Base-by-base conservation (phyloP, 2,888 invertebrate genomes). In the Xestia xanthographa region DNA sequence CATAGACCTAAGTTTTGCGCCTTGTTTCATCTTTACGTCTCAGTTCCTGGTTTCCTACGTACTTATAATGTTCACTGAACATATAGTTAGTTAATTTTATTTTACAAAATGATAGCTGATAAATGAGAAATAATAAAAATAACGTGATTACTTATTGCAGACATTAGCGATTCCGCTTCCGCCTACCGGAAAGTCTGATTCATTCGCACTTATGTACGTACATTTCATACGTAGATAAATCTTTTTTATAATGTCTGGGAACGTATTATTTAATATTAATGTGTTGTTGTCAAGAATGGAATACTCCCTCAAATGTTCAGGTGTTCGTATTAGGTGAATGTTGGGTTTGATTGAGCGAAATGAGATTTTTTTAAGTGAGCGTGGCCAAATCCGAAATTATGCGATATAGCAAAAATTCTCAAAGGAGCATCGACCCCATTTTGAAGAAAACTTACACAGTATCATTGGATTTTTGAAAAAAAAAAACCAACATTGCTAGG, bases 111-210 rank as follows among this genome's bases (percentile, higher is more conserved):
- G 26, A 58, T 67, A 6, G 53, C 45, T 22, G 45, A 5, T 74
- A 71, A 78, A 72, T 72, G 69, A 26, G 62, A 67, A 58, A 74
- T 80, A 74, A 80, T 82, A 84, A 72, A 82, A 72, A 84, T 4
- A 69, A 67, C 63, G 45, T 66, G 81, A 58, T 75, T 66, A 14
- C 68, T 71, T 50, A 75, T 75, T 73, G 83, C 84, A 80, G 86
- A 88, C 86, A 82, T 83, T 63, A 63, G 63, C 48, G 17, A 73
- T 71, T 83, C 68, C 62, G 81, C 66, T 83, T 78, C 79, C 86
- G 77, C 14, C 69, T 26, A 48, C 67, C 65, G 71, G 82, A 75
- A 75, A 63, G 75, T 69, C 65, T 83, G 65, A 86, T 67, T 83
- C 74, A 86, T 83, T 60, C 26, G 22, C 75, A 53, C 50, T 58